Evolutionary conservation across 2,888 invertebrate species (phyloP).

Genomic region (Ceramica pisi): DNA sequence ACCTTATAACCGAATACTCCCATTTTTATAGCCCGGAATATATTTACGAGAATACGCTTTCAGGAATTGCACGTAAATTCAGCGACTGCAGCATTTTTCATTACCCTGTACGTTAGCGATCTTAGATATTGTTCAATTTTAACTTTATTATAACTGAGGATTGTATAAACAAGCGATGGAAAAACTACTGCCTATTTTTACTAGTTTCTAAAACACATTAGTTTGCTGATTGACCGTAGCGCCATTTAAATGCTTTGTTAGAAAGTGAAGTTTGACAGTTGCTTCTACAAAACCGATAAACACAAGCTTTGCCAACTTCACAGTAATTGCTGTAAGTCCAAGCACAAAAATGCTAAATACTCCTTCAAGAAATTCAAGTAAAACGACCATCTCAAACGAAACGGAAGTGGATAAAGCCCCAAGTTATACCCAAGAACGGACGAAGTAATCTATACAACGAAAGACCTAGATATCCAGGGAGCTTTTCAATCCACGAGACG

Average conservation of each 20-base stretch:
- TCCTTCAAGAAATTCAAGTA: not conserved
- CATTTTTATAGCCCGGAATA: slow-evolving; percentile 85
- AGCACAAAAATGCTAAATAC: slow-evolving; percentile 24
- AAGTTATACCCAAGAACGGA: slow-evolving; percentile 41
- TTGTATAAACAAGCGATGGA: slow-evolving; percentile 6
- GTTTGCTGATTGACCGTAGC: not conserved
- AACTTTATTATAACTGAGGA: slow-evolving; percentile 53
- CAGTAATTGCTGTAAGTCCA: not conserved
- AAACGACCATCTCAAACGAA: slow-evolving; percentile 14
- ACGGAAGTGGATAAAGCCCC: slow-evolving; percentile 34
- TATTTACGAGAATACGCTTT: slow-evolving; percentile 86
- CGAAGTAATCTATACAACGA: slow-evolving; percentile 61
- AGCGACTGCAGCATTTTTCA: slow-evolving; percentile 79
- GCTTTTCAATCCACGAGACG: slow-evolving; percentile 86
- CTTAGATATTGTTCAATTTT: slow-evolving; percentile 59
- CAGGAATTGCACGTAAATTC: slow-evolving; percentile 85
- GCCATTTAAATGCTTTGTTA: not conserved
- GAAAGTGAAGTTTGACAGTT: not conserved
- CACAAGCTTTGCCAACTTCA: not conserved
- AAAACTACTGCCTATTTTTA: not conserved
- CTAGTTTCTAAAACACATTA: not conserved
- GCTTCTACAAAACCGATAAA: not conserved
- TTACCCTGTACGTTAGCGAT: slow-evolving; percentile 67
- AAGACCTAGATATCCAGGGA: slow-evolving; percentile 71
- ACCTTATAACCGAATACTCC: slow-evolving; percentile 84